Conservation (phyloP, 92 coral and sea anemone species). For the Phenganax stokvisi region DNA sequence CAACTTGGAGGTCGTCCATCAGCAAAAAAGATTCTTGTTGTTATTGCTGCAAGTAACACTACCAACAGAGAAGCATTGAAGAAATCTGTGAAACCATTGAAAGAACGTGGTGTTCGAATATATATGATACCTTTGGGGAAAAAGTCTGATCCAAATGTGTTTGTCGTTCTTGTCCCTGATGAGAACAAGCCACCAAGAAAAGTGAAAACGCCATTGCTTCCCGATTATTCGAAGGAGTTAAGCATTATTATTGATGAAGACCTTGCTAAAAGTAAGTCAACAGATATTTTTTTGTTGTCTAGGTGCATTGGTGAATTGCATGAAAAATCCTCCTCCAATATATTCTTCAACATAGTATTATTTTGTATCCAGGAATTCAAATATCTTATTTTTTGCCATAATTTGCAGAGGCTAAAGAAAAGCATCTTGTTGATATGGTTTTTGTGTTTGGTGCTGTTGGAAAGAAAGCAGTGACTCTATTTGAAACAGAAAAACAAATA, state of each 20-base stretch:
- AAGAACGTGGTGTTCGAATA: conserved; percentile 45
- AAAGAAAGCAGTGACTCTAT: conserved; percentile 46
- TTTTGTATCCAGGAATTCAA: neutral
- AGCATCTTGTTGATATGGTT: conserved; percentile 61
- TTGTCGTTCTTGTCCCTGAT: conserved; percentile 49
- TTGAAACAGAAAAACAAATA: conserved; percentile 67
- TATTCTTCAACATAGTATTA: no score
- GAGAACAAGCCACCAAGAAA: conserved; percentile 44
- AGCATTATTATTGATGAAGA: neutral
- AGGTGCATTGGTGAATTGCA: no score
- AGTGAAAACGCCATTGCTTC: neutral
- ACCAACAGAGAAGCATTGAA: conserved; percentile 49
- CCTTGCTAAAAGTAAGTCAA: conserved; percentile 10
- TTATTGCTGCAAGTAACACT: conserved; percentile 59
- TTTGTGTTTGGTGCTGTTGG: conserved; percentile 74
- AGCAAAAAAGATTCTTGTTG: conserved; percentile 78
- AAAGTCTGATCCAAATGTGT: conserved; percentile 61
- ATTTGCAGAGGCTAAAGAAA: conserved; percentile 43
- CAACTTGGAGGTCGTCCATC: conserved; percentile 61
- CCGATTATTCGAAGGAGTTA: neutral
- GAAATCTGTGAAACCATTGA: conserved; percentile 51
- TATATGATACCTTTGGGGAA: conserved; percentile 55
- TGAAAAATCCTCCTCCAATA: no score
- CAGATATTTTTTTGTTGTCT: neutral
- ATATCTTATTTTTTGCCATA: conserved; percentile 26